A percentile compares a stretch with the other conserved stretches of the same genome.
Conservation (phyloP, 2,888 invertebrate species). For the Stenodema calcarata region DNA sequence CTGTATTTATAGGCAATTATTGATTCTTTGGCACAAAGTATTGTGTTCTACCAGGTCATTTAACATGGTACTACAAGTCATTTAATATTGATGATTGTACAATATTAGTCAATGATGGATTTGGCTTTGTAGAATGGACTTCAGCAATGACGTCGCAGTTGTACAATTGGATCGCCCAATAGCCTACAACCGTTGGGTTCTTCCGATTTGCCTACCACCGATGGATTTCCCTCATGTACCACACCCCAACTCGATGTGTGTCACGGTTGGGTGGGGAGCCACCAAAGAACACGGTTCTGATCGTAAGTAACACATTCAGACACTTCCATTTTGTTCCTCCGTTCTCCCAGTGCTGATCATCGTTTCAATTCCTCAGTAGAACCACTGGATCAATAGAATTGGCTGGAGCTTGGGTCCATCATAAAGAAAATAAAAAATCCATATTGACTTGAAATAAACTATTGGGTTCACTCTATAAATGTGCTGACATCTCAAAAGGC, state of each 20-base stretch:
- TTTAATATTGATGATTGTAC: too few relatives aligned
- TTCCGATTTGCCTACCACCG: constrained; percentile 77
- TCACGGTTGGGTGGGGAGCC: constrained; percentile 85
- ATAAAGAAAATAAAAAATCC: neutral
- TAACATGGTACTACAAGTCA: too few relatives aligned
- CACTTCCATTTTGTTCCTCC: too few relatives aligned
- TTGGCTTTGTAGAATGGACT: constrained; percentile 62
- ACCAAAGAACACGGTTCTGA: constrained; percentile 77
- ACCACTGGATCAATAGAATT: neutral
- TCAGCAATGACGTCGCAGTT: constrained; percentile 79
- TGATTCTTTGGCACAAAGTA: too few relatives aligned
- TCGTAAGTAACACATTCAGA: constrained; percentile 67
- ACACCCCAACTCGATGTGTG: constrained; percentile 71
- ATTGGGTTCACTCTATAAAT: too few relatives aligned
- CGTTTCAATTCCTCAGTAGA: too few relatives aligned
- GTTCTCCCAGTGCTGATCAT: too few relatives aligned
- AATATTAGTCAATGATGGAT: too few relatives aligned
- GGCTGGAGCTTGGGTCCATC: neutral
- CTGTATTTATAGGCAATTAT: too few relatives aligned
- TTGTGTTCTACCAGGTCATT: too few relatives aligned
- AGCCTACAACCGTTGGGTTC: constrained; percentile 79
- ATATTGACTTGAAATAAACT: too few relatives aligned
- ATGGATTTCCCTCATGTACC: constrained; percentile 65
- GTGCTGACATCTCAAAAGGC: too few relatives aligned
- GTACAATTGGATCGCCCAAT: constrained; percentile 71